Base-by-base conservation (phyloP, 1,140 invertebrate genomes). In the Procambarus virginalis region DNA sequence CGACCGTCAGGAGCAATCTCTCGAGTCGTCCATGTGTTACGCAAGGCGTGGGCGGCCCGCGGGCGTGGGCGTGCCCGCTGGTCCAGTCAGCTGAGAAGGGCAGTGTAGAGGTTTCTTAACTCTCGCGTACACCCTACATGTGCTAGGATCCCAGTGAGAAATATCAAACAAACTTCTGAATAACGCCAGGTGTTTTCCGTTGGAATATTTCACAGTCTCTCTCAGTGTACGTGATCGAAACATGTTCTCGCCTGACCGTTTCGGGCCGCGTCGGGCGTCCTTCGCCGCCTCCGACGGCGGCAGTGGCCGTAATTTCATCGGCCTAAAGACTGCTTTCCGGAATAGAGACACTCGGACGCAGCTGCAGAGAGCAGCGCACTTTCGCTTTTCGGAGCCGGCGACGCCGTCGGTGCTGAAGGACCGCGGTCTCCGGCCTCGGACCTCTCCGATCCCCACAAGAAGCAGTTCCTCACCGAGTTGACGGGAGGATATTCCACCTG, bases 341-440 rank as follows among this genome's bases (percentile, higher is more conserved):
- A 49, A n/a, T 5, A 84, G 76, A 49, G 73, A 84, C 6, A 68
- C 73, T 17, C 70, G 51, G 9, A 89, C 88, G 75, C 88, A 81
- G 14, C 88, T 89, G 6, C 88, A 89, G 60, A 76, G 70, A 48
- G 81, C 80, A 2, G 88, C 88, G 1, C 88, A 83, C 46, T 89
- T 89, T 14, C 51, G 88, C 8, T 92, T 85, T 20, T 90, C 86
- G 20, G 91, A 92, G 58, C 88, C 91, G 9, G 87, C 77, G 5
- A 92, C 73, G 83, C 92, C 95, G 94, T 94, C 95, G 92, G 94
- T 95, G 92, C 93, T 95, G 85, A 94, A 93, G 86, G 94, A 94
- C 82, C 94, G 97, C 20, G 97, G 97, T 46, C 97, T 97, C 94
- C 97, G 97, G 93, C 97, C 97, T 97, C 97, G 0, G 97, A 98